Conservation (phyloP, 92 coral and sea anemone genomes). For the Hydrozoanthus gracilis region DNA sequence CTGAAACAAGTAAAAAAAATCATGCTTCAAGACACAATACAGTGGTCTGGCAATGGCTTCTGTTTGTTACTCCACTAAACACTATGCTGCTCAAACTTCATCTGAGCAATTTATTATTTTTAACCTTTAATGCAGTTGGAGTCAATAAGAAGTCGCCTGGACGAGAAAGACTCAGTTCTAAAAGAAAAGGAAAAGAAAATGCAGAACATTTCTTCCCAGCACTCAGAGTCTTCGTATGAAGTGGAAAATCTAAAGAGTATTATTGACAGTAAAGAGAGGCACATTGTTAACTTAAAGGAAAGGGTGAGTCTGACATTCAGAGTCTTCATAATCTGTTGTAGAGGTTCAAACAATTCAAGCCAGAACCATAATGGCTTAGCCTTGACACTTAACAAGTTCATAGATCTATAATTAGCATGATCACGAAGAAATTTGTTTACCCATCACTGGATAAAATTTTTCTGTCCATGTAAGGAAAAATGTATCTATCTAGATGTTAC, state of each 20-base stretch:
- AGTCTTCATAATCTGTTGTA: not conserved
- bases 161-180: constrained; percentile 79
- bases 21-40: no score
- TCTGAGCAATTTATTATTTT: not conserved
- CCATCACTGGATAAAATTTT: no score
- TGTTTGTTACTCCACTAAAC: not conserved
- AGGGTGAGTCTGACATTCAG: constrained; percentile 59
- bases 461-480: no score
- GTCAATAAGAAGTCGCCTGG: constrained; percentile 82
- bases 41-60: not conserved
- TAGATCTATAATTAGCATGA: no score
- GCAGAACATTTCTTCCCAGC: constrained; percentile 83
- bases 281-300: constrained; percentile 73
- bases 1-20: no score
- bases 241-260: constrained; percentile 91
- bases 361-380: not conserved
- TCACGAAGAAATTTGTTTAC: no score
- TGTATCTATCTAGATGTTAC: no score
- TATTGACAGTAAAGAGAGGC: constrained; percentile 90
- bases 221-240: constrained; percentile 86
- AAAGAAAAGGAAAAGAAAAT: constrained; percentile 86
- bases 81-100: not conserved
- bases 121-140: constrained; percentile 65
- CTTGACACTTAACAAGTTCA: no score
- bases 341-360: not conserved